phyloP scores from a whole-genome alignment of 2,797 vertebrate species.

The Eidolon dupreanum region DNA sequence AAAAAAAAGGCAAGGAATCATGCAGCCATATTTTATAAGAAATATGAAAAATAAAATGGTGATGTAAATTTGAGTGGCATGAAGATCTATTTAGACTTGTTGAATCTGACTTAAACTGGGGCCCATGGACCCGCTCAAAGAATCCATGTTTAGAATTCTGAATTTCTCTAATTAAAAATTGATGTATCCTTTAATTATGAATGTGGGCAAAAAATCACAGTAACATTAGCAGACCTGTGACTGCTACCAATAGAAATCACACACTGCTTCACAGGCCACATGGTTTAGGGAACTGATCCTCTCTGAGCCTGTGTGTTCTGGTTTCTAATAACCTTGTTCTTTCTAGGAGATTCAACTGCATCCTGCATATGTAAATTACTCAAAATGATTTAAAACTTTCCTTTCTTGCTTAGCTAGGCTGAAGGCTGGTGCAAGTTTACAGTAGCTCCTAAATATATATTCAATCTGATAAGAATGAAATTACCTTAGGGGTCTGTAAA shows the following conservation, averaged over 20 bases:
- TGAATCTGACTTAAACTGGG: not conserved
- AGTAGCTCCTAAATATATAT: not conserved
- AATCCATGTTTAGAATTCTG: not conserved
- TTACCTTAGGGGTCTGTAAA: not conserved
- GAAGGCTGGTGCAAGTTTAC: not conserved
- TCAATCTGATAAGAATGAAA: slow-evolving; percentile 12
- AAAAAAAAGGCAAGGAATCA: not conserved
- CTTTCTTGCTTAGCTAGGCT: slow-evolving; percentile 25
- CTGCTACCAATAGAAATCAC: not conserved
- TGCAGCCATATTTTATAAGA: not conserved
- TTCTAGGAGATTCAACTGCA: not conserved
- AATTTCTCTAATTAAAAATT: not conserved
- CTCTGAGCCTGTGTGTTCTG: not conserved
- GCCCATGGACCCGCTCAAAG: not conserved
- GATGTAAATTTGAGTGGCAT: not conserved
- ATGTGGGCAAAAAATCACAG: not conserved
- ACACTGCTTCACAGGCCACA: fast-evolving
- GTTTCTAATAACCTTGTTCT: not conserved
- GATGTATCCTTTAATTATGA: slow-evolving; percentile 5
- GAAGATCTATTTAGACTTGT: not conserved
- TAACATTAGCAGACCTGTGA: not conserved
- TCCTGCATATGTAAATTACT: not conserved
- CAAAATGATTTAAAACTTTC: not conserved
- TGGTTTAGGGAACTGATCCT: not conserved
- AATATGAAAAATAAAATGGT: slow-evolving; percentile 7